Evolutionary conservation across 2,113 vertebrate genomes (phyloP).

Genomic region (Rhinoptilus africanus): DNA sequence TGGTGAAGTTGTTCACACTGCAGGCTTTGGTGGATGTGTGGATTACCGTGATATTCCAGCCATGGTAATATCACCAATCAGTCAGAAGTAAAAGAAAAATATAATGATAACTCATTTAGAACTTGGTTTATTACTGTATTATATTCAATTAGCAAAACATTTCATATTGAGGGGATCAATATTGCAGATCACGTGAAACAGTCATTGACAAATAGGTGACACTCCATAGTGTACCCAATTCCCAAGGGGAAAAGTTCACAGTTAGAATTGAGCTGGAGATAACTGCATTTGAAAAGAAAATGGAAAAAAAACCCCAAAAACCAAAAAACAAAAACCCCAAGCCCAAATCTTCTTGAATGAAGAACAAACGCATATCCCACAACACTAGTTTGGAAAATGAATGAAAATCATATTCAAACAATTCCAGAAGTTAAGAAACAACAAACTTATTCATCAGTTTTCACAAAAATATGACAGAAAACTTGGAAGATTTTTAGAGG

Average conservation of each 20-base stretch:
- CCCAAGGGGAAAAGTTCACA: not conserved
- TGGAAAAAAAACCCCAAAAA: no score
- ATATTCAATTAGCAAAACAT: not conserved
- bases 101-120: not conserved
- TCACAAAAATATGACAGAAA: not conserved
- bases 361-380: not conserved
- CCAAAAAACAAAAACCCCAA: no score
- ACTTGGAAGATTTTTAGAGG: not conserved
- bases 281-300: not conserved
- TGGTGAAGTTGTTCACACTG: accelerated
- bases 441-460: not conserved
- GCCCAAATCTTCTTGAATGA: not conserved
- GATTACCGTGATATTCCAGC: not conserved
- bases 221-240: not conserved
- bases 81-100: not conserved
- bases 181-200: not conserved
- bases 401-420: not conserved
- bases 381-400: not conserved
- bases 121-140: not conserved
- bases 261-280: not conserved
- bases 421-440: not conserved
- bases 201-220: not conserved
- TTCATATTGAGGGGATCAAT: not conserved
- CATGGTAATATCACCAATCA: not conserved
- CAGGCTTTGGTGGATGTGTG: not conserved